Percentiles rank a stretch among this genome's conserved stretches.
phyloP scores from a whole-genome alignment of 64 coral and sea anemone genomes.

The Montipora sp. region DNA sequence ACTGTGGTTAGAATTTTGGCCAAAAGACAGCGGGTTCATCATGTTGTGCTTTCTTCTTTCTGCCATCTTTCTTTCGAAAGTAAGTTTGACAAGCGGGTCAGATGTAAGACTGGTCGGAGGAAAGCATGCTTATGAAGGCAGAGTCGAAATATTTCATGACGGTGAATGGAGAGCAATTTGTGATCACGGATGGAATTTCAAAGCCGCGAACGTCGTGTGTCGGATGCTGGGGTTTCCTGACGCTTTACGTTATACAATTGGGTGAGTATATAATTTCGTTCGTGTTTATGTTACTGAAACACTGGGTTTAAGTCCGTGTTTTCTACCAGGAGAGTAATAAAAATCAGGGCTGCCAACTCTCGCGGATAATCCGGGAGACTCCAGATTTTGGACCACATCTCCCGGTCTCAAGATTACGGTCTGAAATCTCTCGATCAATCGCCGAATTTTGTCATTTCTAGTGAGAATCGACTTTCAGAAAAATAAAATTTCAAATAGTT shows the following conservation, averaged over 20 bases:
- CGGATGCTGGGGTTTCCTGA: conserved; percentile 71
- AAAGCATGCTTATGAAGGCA: conserved; percentile 62
- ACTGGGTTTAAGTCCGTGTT: too few relatives aligned
- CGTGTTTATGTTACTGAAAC: not conserved
- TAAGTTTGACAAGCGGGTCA: not conserved
- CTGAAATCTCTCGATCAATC: too few relatives aligned
- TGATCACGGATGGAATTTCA: conserved; percentile 73
- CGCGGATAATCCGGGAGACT: too few relatives aligned
- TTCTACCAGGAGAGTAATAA: too few relatives aligned
- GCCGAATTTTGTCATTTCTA: too few relatives aligned
- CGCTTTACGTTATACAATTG: conserved; percentile 53
- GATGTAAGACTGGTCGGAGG: conserved; percentile 63
- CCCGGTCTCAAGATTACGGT: too few relatives aligned
- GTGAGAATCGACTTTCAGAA: too few relatives aligned
- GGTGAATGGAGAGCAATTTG: conserved; percentile 71
- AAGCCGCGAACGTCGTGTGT: conserved; percentile 68
- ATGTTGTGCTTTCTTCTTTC: not conserved
- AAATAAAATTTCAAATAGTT: too few relatives aligned
- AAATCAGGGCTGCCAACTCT: too few relatives aligned
- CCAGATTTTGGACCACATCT: too few relatives aligned
- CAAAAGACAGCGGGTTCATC: not conserved
- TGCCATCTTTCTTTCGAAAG: not conserved
- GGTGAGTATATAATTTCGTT: conserved; percentile 31
- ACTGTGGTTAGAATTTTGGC: not conserved
- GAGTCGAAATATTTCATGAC: conserved; percentile 55